Evolutionary conservation across 2,888 invertebrate species (phyloP).

Genomic region (Watsonalla cultraria): DNA sequence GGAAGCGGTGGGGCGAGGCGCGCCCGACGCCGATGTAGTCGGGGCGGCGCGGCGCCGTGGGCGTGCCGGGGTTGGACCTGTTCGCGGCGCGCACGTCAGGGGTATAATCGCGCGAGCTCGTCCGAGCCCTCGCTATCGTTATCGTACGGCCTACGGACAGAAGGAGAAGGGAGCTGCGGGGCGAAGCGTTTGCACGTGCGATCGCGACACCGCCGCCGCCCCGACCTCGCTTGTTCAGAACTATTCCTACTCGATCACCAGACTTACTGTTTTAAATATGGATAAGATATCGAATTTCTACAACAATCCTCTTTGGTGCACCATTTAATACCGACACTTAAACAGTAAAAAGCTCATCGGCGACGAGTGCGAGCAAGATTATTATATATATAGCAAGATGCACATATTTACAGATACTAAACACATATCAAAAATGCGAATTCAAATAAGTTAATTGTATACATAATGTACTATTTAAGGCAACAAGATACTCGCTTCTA

Average conservation of each 20-base stretch:
- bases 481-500: too few relatives aligned
- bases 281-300: too few relatives aligned
- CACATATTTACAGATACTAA: too few relatives aligned
- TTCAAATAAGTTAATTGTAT: too few relatives aligned
- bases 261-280: too few relatives aligned
- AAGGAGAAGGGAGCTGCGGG: constrained; percentile 77
- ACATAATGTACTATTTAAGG: too few relatives aligned
- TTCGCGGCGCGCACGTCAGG: constrained; percentile 74
- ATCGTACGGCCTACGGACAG: constrained; percentile 78
- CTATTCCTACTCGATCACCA: constrained; percentile 6
- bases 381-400: too few relatives aligned
- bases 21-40: constrained; percentile 89
- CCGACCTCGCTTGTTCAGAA: constrained; percentile 46
- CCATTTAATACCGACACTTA: too few relatives aligned
- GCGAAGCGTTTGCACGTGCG: constrained; percentile 72
- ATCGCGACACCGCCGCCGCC: constrained; percentile 46
- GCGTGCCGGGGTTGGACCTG: constrained; percentile 96
- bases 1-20: constrained; percentile 86
- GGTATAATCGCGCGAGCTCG: constrained; percentile 77
- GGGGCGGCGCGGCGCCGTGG: constrained; percentile 92
- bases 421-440: too few relatives aligned
- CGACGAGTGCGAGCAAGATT: too few relatives aligned
- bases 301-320: too few relatives aligned
- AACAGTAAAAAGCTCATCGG: too few relatives aligned
- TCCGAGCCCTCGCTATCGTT: constrained; percentile 76